These are phyloP conservation scores for Aphelinus certus DNA, from an alignment of 1,140 invertebrate species.

Conservation along the genomic window DNA sequence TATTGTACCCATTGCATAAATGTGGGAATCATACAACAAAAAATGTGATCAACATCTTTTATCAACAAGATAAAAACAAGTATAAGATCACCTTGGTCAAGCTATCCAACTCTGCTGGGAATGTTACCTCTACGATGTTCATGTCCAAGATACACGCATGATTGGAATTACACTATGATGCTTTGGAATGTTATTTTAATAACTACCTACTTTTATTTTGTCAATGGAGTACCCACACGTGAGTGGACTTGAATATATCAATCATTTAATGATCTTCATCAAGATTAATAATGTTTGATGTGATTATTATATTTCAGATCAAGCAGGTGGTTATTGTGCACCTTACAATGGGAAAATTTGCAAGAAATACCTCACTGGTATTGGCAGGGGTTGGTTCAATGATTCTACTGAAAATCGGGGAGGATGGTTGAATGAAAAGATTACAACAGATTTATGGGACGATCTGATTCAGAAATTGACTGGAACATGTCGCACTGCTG, in stretches of 20 bases:
- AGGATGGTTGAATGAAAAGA: conserved; percentile 85
- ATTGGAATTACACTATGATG: conserved; percentile 34
- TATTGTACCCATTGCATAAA: conserved; percentile 5
- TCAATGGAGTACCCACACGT: conserved; percentile 26
- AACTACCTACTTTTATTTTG: conserved; percentile 23
- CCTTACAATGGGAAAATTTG: conserved; percentile 90
- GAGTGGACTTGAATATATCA: conserved; percentile 17
- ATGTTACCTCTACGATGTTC: conserved; percentile 11
- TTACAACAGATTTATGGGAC: conserved; percentile 82
- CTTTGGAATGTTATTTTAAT: conserved; percentile 38
- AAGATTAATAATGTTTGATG: not conserved
- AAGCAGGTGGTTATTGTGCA: conserved; percentile 76
- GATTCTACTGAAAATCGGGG: conserved; percentile 73
- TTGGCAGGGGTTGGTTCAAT: conserved; percentile 85
- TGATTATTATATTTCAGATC: conserved; percentile 17
- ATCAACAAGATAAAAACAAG: not conserved
- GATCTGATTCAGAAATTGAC: conserved; percentile 82
- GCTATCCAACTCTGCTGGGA: not conserved
- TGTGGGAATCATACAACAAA: not conserved
- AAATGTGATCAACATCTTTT: conserved; percentile 27
- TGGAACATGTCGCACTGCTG: conserved; percentile 85
- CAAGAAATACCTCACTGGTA: conserved; percentile 77
- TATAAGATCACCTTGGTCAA: not conserved
- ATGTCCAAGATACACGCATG: conserved; percentile 2
- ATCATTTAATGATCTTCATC: not conserved